Evolutionary conservation across 1,140 invertebrate genomes (phyloP).

Genomic region (Archivesica marissinica): DNA sequence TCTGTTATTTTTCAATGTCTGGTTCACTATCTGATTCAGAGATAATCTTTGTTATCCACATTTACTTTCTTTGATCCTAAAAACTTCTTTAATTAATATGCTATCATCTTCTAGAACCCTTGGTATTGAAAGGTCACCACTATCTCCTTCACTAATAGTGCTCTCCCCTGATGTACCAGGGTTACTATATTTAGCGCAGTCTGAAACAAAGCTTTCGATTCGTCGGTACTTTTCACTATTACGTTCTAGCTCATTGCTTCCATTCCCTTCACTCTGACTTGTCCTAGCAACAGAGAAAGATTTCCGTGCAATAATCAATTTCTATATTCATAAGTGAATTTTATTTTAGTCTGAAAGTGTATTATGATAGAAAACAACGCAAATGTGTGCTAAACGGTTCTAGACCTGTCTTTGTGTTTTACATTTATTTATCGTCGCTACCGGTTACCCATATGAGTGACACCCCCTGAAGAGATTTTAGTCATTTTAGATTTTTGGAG

Average conservation of each 20-base stretch:
- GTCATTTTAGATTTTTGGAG: too few species aligned
- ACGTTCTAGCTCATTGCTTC: background rate
- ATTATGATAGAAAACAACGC: too few species aligned
- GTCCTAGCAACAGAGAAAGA: too few species aligned
- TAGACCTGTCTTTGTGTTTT: too few species aligned
- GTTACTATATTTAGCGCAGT: conserved; percentile 59
- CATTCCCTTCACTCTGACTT: background rate
- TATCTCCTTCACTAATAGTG: conserved; percentile 25
- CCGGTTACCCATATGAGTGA: too few species aligned
- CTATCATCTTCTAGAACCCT: background rate
- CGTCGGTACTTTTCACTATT: conserved; percentile 43
- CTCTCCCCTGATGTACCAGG: conserved; percentile 44
- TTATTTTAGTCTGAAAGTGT: too few species aligned
- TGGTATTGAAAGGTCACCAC: conserved; percentile 22
- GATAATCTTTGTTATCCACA: background rate
- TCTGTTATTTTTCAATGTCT: background rate
- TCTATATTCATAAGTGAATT: too few species aligned
- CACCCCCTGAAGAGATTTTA: too few species aligned
- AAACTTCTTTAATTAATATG: background rate
- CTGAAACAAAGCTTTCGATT: conserved; percentile 59
- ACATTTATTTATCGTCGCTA: too few species aligned
- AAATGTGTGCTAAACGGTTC: too few species aligned
- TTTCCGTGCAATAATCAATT: too few species aligned
- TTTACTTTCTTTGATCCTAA: conserved; percentile 7
- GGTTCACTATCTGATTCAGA: conserved; percentile 25